phyloP scores from a whole-genome alignment of 2,113 vertebrate species.

The Oreotrochilus melanogaster region DNA sequence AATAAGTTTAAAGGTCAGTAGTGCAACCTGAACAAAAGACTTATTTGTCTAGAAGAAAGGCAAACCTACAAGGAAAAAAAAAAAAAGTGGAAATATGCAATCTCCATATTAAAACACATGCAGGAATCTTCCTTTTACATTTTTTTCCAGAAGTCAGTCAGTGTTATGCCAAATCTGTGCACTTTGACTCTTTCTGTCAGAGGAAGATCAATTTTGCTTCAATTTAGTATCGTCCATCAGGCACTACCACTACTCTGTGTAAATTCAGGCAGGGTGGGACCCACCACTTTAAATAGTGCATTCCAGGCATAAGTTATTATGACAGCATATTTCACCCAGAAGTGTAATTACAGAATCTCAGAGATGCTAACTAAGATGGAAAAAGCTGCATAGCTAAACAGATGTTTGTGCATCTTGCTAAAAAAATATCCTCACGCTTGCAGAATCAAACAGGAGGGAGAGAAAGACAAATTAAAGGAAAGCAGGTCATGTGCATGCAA shows the following conservation, averaged over 20 bases:
- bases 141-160: background rate
- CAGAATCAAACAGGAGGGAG: constrained; percentile 25
- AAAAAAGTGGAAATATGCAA: background rate
- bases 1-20: background rate
- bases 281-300: background rate
- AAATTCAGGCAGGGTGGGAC: background rate
- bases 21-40: background rate
- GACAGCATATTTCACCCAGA: constrained; percentile 47
- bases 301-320: constrained; percentile 16
- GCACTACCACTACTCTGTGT: background rate
- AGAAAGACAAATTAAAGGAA: constrained; percentile 34
- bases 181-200: background rate
- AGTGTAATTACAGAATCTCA: constrained; percentile 57
- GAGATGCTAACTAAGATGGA: constrained; percentile 60
- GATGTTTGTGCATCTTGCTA: constrained; percentile 43
- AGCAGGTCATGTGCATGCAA: background rate
- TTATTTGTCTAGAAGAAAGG: background rate
- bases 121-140: background rate
- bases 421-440: constrained; percentile 8
- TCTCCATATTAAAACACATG: background rate
- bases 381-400: constrained; percentile 64
- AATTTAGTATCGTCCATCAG: background rate
- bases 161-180: background rate
- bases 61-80: background rate
- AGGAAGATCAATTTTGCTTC: background rate